Percentiles rank a stretch among this genome's conserved stretches.
These are phyloP conservation scores for Drosophila nasuta DNA, from an alignment of 1,140 invertebrate genomes.

Conservation along the genomic window DNA sequence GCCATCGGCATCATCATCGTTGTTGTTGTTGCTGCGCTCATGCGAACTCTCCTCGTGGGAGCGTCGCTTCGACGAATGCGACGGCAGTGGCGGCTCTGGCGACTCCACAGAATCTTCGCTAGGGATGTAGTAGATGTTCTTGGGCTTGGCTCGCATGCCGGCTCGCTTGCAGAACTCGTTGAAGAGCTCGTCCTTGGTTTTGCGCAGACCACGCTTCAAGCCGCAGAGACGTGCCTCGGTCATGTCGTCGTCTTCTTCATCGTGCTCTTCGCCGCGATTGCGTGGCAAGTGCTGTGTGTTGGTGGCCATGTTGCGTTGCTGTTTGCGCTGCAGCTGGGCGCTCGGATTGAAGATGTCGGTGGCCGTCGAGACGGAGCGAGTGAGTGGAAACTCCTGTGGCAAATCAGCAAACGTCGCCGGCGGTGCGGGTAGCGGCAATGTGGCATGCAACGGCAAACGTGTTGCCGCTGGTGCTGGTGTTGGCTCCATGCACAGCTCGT, in stretches of 20 bases:
- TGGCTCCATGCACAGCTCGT: slow-evolving; percentile 78
- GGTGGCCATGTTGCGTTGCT: slow-evolving; percentile 25
- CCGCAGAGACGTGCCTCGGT: slow-evolving; percentile 63
- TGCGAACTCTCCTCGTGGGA: not conserved
- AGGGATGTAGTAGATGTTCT: slow-evolving; percentile 79
- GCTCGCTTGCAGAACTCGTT: slow-evolving; percentile 79
- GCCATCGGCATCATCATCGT: slow-evolving; percentile 43
- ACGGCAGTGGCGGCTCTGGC: not conserved
- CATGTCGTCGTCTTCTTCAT: not conserved
- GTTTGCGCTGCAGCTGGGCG: slow-evolving; percentile 6
- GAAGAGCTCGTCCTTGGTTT: slow-evolving; percentile 83
- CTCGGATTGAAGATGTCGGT: slow-evolving; percentile 71
- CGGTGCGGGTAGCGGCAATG: slow-evolving; percentile 35
- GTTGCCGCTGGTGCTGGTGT: slow-evolving; percentile 12
- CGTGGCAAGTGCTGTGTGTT: not conserved
- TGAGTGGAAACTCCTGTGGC: slow-evolving; percentile 79
- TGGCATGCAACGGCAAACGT: slow-evolving; percentile 4
- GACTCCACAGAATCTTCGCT: slow-evolving; percentile 48
- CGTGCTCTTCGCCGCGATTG: not conserved
- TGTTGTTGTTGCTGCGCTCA: not conserved
- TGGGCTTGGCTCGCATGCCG: slow-evolving; percentile 74
- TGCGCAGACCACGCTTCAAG: slow-evolving; percentile 72
- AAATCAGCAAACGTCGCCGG: slow-evolving; percentile 66
- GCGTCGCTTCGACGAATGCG: not conserved
- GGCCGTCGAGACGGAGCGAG: slow-evolving; percentile 81